Evolutionary conservation across 2,797 vertebrate species (phyloP).

Genomic region (Neomorphus geoffroyi): DNA sequence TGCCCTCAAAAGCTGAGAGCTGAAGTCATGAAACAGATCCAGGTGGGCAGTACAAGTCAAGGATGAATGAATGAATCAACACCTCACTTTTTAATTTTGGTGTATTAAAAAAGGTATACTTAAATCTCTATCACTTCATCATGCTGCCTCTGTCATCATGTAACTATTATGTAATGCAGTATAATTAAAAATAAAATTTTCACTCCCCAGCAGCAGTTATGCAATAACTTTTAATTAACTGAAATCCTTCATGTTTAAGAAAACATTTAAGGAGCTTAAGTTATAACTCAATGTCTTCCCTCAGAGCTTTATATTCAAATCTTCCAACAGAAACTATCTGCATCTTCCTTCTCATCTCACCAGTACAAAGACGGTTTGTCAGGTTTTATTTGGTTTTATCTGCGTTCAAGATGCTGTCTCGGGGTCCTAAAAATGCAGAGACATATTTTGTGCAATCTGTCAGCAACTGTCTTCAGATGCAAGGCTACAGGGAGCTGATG

Average conservation of each 20-base stretch:
- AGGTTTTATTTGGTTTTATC: conserved; percentile 63
- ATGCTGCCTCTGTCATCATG: background rate
- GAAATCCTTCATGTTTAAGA: conserved; percentile 21
- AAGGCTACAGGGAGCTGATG: conserved; percentile 27
- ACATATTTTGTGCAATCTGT: conserved; percentile 63
- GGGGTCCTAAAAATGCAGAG: conserved; percentile 29
- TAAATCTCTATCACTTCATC: conserved; percentile 9
- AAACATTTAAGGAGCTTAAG: conserved; percentile 40
- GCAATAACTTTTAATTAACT: conserved; percentile 68
- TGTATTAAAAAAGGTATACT: conserved; percentile 29
- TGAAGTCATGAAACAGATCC: background rate
- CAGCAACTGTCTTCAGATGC: conserved; percentile 46
- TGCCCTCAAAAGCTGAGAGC: background rate
- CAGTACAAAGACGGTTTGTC: conserved; percentile 34
- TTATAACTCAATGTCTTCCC: background rate
- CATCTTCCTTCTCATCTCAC: conserved; percentile 19
- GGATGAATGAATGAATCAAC: background rate
- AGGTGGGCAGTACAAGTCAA: background rate
- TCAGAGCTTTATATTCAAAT: conserved; percentile 3
- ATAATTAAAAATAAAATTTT: conserved; percentile 66
- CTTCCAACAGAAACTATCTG: background rate
- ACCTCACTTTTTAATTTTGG: background rate
- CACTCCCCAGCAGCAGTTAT: conserved; percentile 51
- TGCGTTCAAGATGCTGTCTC: conserved; percentile 41
- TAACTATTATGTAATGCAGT: conserved; percentile 39